phyloP scores from a whole-genome alignment of 2,888 invertebrate genomes.

The Mylabris sibirica region DNA sequence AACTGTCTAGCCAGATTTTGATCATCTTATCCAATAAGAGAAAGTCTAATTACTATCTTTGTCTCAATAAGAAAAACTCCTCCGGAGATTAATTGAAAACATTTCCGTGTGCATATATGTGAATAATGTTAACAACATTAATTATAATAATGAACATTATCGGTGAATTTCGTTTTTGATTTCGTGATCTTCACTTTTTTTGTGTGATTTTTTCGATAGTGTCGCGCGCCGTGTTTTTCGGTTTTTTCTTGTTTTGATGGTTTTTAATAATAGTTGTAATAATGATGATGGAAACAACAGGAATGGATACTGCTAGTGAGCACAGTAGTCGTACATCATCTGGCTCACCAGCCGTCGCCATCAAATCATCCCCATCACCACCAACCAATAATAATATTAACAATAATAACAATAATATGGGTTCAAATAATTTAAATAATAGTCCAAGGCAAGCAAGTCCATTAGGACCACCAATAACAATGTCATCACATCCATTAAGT shows the following conservation, averaged over 20 bases:
- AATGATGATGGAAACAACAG: conserved; percentile 64
- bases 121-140: conserved; percentile 14
- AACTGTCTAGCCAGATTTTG: conserved; percentile 51
- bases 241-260: conserved; percentile 30
- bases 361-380: conserved; percentile 61
- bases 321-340: conserved; percentile 67
- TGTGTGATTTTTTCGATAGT: conserved; percentile 16
- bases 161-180: conserved; percentile 16
- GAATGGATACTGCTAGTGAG: conserved; percentile 68
- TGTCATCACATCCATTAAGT: conserved; percentile 70
- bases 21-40: conserved; percentile 26
- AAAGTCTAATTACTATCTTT: conserved; percentile 28
- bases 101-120: neutral
- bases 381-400: conserved; percentile 56
- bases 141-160: conserved; percentile 25
- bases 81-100: neutral
- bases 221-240: conserved; percentile 32
- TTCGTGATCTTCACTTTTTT: conserved; percentile 16
- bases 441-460: conserved; percentile 62
- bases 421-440: conserved; percentile 48
- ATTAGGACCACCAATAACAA: conserved; percentile 63
- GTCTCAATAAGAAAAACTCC: conserved; percentile 27
- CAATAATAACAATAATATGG: conserved; percentile 44
- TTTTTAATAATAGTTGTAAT: conserved; percentile 32
- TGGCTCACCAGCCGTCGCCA: conserved; percentile 61